phyloP scores from a whole-genome alignment of 2,888 invertebrate genomes.

The Brachyopa scutellaris region DNA sequence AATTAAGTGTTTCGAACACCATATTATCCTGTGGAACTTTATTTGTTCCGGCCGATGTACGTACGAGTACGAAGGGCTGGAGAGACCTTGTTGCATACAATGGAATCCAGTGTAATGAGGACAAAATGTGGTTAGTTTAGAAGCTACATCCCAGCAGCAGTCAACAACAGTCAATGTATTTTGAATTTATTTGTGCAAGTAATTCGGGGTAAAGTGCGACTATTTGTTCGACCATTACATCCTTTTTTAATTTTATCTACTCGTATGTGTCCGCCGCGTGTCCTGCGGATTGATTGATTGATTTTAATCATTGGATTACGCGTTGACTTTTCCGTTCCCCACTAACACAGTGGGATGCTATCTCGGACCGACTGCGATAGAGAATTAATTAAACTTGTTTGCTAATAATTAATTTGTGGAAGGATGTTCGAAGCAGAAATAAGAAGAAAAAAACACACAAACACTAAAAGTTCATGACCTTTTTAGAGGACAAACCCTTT shows the following conservation, averaged over 20 bases:
- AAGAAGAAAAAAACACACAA: neutral
- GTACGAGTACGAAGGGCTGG: too few species aligned
- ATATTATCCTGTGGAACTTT: slow-evolving; percentile 55
- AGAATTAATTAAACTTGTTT: slow-evolving; percentile 50
- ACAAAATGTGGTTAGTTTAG: slow-evolving; percentile 4
- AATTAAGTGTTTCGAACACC: slow-evolving; percentile 66
- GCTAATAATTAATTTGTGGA: slow-evolving; percentile 34
- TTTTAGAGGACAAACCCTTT: neutral
- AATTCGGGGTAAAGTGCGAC: slow-evolving; percentile 60
- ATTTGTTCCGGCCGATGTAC: slow-evolving; percentile 50
- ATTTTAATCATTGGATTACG: slow-evolving; percentile 14
- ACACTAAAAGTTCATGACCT: slow-evolving; percentile 10
- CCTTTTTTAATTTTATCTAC: slow-evolving; percentile 52
- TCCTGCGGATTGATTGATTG: slow-evolving; percentile 54
- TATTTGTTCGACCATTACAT: slow-evolving; percentile 65
- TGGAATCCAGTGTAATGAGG: neutral
- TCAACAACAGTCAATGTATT: slow-evolving; percentile 39
- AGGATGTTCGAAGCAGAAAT: neutral
- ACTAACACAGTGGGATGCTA: neutral
- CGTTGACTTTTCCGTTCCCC: slow-evolving; percentile 3
- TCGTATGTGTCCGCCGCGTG: too few species aligned
- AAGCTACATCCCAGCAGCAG: neutral
- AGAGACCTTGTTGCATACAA: neutral
- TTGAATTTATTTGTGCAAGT: slow-evolving; percentile 56
- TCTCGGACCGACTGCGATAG: slow-evolving; percentile 1